These are phyloP conservation scores for Dryadula phaetusa DNA, from an alignment of 2,888 invertebrate species.

Conservation along the genomic window DNA sequence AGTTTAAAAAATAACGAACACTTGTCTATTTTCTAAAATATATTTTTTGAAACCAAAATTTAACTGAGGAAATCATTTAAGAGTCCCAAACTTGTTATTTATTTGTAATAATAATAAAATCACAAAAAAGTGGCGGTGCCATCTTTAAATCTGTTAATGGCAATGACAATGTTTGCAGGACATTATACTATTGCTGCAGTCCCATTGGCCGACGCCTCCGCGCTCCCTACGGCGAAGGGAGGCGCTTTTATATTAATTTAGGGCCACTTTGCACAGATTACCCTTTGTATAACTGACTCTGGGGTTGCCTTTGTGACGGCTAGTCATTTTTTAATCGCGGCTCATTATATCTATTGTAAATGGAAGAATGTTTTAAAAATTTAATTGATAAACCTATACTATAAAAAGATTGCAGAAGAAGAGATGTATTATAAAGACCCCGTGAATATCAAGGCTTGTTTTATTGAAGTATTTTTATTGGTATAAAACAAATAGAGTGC, in stretches of 20 bases:
- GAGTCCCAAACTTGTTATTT: background rate
- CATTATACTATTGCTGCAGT: conserved; percentile 51
- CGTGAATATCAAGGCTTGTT: background rate
- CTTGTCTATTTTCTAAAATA: too few species aligned
- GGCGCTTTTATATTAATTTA: conserved; percentile 66
- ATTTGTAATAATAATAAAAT: conserved; percentile 44
- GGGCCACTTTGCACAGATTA: conserved; percentile 81
- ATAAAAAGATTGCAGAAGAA: conserved; percentile 10
- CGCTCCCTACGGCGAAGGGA: conserved; percentile 56
- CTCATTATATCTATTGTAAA: conserved; percentile 57
- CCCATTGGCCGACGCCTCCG: conserved; percentile 60
- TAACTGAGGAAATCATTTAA: background rate
- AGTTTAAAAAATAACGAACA: too few species aligned
- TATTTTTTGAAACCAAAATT: background rate
- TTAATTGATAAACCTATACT: conserved; percentile 44
- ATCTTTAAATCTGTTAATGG: conserved; percentile 67
- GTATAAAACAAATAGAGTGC: background rate
- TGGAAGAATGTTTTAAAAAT: conserved; percentile 43
- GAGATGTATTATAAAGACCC: background rate
- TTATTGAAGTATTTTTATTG: background rate
- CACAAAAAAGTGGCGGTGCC: conserved; percentile 61
- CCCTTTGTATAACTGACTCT: conserved; percentile 79
- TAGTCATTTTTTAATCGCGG: conserved; percentile 73
- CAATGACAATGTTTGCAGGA: conserved; percentile 62
- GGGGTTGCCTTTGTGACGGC: conserved; percentile 76